phyloP scores from a whole-genome alignment of 2,797 vertebrate species.

The Poeciliopsis gracilis region DNA sequence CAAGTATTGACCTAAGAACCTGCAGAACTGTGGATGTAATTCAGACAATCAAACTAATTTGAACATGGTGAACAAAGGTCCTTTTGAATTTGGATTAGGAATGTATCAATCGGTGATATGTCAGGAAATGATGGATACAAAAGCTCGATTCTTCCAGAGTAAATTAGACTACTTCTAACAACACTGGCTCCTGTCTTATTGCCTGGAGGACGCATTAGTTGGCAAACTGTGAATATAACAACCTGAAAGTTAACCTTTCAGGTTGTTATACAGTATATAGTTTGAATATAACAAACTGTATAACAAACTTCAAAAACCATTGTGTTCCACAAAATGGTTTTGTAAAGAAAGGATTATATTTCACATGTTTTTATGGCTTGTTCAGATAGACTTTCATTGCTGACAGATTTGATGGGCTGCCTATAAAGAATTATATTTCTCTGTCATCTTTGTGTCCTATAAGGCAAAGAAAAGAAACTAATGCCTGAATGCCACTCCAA shows the following conservation, averaged over 20 bases:
- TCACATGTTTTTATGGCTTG: slow-evolving; percentile 66
- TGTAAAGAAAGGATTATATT: slow-evolving; percentile 64
- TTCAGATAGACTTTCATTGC: slow-evolving; percentile 50
- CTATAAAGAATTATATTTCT: slow-evolving; percentile 25
- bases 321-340: slow-evolving; percentile 69
- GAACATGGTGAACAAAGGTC: slow-evolving; percentile 54
- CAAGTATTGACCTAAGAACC: slow-evolving; percentile 64
- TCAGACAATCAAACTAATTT: slow-evolving; percentile 68
- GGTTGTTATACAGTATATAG: too few relatives aligned
- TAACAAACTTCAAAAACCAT: slow-evolving; percentile 46
- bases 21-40: slow-evolving; percentile 36
- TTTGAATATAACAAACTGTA: too few relatives aligned
- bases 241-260: too few relatives aligned
- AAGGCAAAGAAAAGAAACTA: slow-evolving; percentile 31
- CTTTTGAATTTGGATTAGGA: slow-evolving; percentile 53
- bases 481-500: slow-evolving; percentile 28
- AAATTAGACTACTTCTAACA: slow-evolving; percentile 17
- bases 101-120: slow-evolving; percentile 60
- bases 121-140: slow-evolving; percentile 28
- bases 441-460: slow-evolving; percentile 29
- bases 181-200: slow-evolving; percentile 20
- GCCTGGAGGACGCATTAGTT: slow-evolving; percentile 30
- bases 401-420: slow-evolving; percentile 39
- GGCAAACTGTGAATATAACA: slow-evolving; percentile 48
- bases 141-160: slow-evolving; percentile 23